Evolutionary conservation across 2,113 vertebrate species (phyloP).

Genomic region (Pseudorhombus dupliciocellatus): DNA sequence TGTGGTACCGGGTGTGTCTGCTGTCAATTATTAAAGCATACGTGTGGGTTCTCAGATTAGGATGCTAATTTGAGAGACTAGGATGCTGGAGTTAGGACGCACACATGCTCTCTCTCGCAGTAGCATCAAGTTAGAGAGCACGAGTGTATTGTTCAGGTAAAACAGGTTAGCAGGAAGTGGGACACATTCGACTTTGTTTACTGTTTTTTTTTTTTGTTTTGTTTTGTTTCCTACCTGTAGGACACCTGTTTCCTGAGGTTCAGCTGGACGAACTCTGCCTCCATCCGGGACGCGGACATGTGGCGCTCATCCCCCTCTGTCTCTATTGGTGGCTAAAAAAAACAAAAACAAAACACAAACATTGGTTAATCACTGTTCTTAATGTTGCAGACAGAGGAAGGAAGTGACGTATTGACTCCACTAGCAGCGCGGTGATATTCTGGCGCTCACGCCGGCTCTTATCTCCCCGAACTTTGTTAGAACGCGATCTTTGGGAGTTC

Average conservation of each 20-base stretch:
- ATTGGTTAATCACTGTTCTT: neutral
- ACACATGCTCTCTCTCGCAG: neutral
- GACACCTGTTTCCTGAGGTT: constrained; percentile 91
- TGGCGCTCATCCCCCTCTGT: neutral
- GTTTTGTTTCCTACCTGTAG: constrained; percentile 85
- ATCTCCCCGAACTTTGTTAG: no score
- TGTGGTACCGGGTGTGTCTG: no score
- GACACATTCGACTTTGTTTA: constrained; percentile 6
- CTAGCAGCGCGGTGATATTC: no score
- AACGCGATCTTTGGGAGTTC: no score
- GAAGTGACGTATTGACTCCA: no score
- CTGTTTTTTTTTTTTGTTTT: neutral
- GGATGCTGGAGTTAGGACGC: no score
- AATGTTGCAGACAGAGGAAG: no score
- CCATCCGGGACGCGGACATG: constrained; percentile 63
- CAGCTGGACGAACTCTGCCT: constrained; percentile 83
- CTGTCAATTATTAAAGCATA: neutral
- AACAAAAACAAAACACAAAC: neutral
- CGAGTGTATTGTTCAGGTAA: constrained; percentile 19
- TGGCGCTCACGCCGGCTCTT: no score
- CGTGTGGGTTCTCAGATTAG: neutral
- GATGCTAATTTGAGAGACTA: no score
- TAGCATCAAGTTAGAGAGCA: no score
- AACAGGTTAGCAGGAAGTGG: constrained; percentile 41
- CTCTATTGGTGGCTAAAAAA: neutral